Evolutionary conservation across 2,888 invertebrate species (phyloP).

Genomic region (Chesias legatella): DNA sequence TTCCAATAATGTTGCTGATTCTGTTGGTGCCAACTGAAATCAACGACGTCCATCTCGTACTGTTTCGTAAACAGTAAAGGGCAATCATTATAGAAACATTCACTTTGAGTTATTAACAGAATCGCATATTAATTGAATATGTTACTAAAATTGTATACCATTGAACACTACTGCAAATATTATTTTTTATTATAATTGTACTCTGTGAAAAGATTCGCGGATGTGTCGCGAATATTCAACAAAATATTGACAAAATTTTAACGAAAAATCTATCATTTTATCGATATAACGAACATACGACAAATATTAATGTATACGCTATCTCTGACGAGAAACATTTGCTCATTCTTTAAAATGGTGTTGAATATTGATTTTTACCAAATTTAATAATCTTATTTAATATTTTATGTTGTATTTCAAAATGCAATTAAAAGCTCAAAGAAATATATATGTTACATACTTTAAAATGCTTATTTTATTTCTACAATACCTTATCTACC

Average conservation of each 20-base stretch:
- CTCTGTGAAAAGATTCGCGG: conserved; percentile 25
- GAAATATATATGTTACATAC: conserved; percentile 92
- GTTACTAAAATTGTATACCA: conserved; percentile 14
- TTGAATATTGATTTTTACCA: conserved; percentile 86
- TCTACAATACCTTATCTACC: conserved; percentile 26
- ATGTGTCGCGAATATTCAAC: conserved; percentile 39
- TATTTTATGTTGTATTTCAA: conserved; percentile 91
- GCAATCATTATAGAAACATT: too few relatives aligned
- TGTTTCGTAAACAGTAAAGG: too few relatives aligned
- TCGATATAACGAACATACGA: conserved; percentile 81
- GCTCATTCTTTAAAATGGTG: conserved; percentile 82
- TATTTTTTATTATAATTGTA: conserved; percentile 32
- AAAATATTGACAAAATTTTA: conserved; percentile 51
- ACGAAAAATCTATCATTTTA: conserved; percentile 81
- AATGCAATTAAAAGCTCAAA: conserved; percentile 92
- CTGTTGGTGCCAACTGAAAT: too few relatives aligned
- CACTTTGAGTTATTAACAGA: too few relatives aligned
- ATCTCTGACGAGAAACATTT: conserved; percentile 82
- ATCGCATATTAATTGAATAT: too few relatives aligned
- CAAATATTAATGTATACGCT: conserved; percentile 89
- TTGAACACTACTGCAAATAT: conserved; percentile 27
- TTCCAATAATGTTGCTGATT: background rate
- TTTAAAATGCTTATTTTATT: conserved; percentile 74
- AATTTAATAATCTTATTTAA: conserved; percentile 89
- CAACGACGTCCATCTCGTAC: too few relatives aligned